Percentiles rank a stretch among this genome's conserved stretches.
Evolutionary conservation across 2,113 vertebrate genomes (phyloP).

Genomic region (Heteronetta atricapilla): DNA sequence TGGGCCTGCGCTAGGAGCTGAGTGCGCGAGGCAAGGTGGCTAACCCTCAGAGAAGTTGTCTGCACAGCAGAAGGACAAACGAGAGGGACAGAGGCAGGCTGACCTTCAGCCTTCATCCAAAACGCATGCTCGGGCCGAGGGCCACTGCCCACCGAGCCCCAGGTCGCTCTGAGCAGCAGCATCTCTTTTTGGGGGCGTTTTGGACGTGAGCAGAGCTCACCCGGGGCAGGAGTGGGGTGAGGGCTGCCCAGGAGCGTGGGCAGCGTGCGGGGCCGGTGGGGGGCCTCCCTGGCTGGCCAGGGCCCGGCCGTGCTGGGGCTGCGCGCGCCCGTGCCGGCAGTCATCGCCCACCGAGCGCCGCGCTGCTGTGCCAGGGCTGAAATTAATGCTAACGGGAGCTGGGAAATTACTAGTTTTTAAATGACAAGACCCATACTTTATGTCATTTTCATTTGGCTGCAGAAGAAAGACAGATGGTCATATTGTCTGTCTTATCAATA

Average conservation of each 20-base stretch:
- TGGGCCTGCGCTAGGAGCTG: not conserved
- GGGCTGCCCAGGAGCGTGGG: too few species aligned
- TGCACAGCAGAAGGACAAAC: not conserved
- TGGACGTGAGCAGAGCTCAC: not conserved
- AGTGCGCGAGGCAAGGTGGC: not conserved
- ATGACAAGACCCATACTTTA: not conserved
- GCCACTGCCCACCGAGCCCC: not conserved
- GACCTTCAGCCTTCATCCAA: not conserved
- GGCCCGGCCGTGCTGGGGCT: not conserved
- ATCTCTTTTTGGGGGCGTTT: not conserved
- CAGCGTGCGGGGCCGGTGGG: too few species aligned
- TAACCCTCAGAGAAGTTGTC: not conserved
- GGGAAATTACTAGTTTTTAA: not conserved
- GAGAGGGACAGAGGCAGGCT: not conserved
- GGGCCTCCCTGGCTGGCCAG: not conserved
- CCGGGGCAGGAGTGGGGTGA: too few species aligned
- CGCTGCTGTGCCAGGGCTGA: not conserved
- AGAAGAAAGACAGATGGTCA: constrained; percentile 31
- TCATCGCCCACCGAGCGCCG: not conserved
- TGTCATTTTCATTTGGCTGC: constrained; percentile 13
- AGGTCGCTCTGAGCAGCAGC: not conserved
- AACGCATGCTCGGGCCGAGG: not conserved
- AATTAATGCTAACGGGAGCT: not conserved
- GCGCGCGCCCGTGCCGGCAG: not conserved
- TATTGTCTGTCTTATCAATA: constrained; percentile 29